Conservation (phyloP, 2,888 invertebrate genomes). For the Netelia fuscicornis region DNA sequence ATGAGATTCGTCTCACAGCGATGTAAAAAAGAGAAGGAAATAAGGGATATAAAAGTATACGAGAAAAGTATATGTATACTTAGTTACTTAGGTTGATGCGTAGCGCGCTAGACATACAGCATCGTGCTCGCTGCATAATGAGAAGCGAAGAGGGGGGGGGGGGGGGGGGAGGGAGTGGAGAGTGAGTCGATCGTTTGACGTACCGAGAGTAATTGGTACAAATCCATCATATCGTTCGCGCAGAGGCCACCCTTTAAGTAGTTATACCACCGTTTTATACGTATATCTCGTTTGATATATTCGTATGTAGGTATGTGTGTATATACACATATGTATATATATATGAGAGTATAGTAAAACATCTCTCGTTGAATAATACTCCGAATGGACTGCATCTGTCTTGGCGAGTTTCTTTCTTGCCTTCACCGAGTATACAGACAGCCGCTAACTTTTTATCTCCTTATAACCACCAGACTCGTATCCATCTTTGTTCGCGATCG, state of each 20-base stretch:
- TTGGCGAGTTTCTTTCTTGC: slow-evolving; percentile 65
- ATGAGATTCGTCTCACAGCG: slow-evolving; percentile 38
- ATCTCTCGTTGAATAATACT: slow-evolving; percentile 66
- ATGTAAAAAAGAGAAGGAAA: slow-evolving; percentile 48
- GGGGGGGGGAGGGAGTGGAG: slow-evolving; percentile 3
- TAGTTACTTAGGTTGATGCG: slow-evolving; percentile 24
- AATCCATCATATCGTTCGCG: slow-evolving; percentile 71
- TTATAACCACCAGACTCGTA: slow-evolving; percentile 52
- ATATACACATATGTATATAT: slow-evolving; percentile 10
- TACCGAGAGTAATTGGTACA: slow-evolving; percentile 73
- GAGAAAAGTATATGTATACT: slow-evolving; percentile 16
- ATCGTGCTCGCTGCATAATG: slow-evolving; percentile 70
- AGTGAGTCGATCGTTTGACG: slow-evolving; percentile 61
- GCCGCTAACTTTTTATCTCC: slow-evolving; percentile 65
- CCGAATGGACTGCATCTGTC: slow-evolving; percentile 69
- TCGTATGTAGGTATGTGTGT: no score
- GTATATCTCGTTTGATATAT: no score
- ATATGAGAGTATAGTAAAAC: slow-evolving; percentile 33
- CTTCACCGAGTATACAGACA: slow-evolving; percentile 56
- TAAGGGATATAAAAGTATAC: slow-evolving; percentile 38
- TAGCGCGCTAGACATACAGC: slow-evolving; percentile 70
- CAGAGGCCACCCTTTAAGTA: slow-evolving; percentile 65
- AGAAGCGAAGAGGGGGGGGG: slow-evolving; percentile 51
- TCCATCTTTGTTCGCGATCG: slow-evolving; percentile 62
- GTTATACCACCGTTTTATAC: slow-evolving; percentile 8